Evolutionary conservation across 2,888 invertebrate genomes (phyloP).

Genomic region (Ariolimax columbianus): DNA sequence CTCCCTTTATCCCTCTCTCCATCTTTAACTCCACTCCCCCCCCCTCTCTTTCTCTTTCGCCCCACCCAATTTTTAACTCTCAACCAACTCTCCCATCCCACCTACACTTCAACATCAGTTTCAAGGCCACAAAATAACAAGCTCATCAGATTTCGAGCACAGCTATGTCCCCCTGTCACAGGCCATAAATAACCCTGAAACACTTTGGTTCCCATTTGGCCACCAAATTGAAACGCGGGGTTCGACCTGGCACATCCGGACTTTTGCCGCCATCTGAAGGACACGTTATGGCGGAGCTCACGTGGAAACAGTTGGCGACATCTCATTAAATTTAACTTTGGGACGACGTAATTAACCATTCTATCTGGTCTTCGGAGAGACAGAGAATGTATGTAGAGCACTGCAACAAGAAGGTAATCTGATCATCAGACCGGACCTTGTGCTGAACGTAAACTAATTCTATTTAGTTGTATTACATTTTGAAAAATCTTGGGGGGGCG

Average conservation of each 20-base stretch:
- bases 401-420: too few relatives aligned
- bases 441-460: too few relatives aligned
- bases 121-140: neutral
- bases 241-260: neutral
- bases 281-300: neutral
- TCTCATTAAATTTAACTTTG: neutral
- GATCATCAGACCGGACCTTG: too few relatives aligned
- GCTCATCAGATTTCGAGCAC: neutral
- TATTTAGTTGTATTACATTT: too few relatives aligned
- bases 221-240: neutral
- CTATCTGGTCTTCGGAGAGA: too few relatives aligned
- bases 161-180: neutral
- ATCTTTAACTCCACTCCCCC: neutral
- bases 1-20: slow-evolving; percentile 27
- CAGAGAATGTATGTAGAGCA: too few relatives aligned
- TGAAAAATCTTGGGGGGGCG: too few relatives aligned
- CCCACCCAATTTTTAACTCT: neutral
- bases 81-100: neutral
- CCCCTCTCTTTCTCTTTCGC: slow-evolving; percentile 1
- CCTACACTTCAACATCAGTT: too few relatives aligned
- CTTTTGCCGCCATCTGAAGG: neutral
- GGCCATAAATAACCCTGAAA: neutral
- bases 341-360: too few relatives aligned
- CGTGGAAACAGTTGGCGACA: neutral
- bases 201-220: neutral